These are phyloP conservation scores for Isichthys henryi DNA, from an alignment of 2,113 vertebrate species.

Conservation along the genomic window DNA sequence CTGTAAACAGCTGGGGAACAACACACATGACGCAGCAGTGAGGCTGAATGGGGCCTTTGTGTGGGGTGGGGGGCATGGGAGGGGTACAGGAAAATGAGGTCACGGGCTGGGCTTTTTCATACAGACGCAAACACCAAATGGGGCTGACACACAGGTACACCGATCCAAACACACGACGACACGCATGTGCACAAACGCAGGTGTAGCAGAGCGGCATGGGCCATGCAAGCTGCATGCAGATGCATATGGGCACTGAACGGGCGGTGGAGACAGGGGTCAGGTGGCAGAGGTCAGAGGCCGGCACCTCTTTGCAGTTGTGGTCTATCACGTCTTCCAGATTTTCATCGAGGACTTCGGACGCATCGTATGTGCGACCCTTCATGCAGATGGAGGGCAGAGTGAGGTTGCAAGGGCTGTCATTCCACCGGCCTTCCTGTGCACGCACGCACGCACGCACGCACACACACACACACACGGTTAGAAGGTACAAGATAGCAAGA, in stretches of 20 bases:
- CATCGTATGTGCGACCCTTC: conserved; percentile 47
- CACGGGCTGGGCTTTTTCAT: neutral
- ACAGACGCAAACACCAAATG: neutral
- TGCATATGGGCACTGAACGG: neutral
- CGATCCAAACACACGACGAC: neutral
- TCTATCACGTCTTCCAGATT: conserved; percentile 48
- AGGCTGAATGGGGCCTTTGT: conserved; percentile 37
- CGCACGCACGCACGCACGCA: conserved; percentile 1
- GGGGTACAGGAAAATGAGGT: neutral
- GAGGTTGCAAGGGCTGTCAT: conserved; percentile 90
- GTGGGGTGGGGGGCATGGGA: neutral
- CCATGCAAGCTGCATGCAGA: neutral
- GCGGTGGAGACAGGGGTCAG: neutral
- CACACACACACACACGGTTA: neutral
- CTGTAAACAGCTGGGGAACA: conserved; percentile 39
- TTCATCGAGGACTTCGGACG: neutral
- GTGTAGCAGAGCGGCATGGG: neutral
- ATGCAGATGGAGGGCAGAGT: conserved; percentile 93
- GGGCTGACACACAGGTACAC: neutral
- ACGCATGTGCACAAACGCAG: neutral
- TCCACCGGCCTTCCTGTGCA: conserved; percentile 88
- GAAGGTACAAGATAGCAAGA: neutral
- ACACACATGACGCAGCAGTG: conserved; percentile 29
- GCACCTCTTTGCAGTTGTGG: conserved; percentile 48
- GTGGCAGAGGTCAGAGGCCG: neutral